Evolutionary conservation across 2,797 vertebrate genomes (phyloP), one percentile per base, ranked within the genome.

Genomic region (Onychomys arenicola): DNA sequence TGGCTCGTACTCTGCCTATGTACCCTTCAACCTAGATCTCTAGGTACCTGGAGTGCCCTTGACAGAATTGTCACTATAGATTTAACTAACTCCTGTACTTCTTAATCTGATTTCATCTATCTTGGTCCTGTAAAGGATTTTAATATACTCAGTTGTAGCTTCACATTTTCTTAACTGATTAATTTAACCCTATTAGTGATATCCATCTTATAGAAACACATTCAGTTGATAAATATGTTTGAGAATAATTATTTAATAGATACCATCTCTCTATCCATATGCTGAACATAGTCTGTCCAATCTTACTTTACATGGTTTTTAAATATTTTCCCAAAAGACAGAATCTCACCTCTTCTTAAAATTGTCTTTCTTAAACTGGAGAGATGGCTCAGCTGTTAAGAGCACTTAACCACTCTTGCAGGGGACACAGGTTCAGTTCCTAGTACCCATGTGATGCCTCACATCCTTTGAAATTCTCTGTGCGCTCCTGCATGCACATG

Each of bases 141-240:
- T 75, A 82, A 92, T 75, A 91, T 43, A 46, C 3, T 76, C 63
- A 14, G 7, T 34, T 37, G 21, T 17, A 21, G 8, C 57, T 78
- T 76, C 73, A 55, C 27, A 49, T 90, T 93, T 87, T 93, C 86
- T 96, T 86, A 88, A 32, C 27, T 92, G 57, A 88, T 89, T 85
- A 91, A 49, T 43, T 61, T 94, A 80, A 46, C 13, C 46, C 37
- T 92, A 61, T 93, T 52, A 76, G 29, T 76, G 76, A 94, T 61
- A 93, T 29, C 40, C 27, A 46, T 93, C n/a, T 83, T 91, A 23
- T 61, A 40, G 46, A 88, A 93, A 69, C 27, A 32, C 49, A 87
- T 0, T 92, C 61, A 71, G 93, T 90, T 95, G 90, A 40, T 25
- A 95, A 96, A 89, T 76, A 85, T 43, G 4, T n/a, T 90, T 91